Conservation (phyloP, 2,797 vertebrate genomes). For the Smutsia gigantea region DNA sequence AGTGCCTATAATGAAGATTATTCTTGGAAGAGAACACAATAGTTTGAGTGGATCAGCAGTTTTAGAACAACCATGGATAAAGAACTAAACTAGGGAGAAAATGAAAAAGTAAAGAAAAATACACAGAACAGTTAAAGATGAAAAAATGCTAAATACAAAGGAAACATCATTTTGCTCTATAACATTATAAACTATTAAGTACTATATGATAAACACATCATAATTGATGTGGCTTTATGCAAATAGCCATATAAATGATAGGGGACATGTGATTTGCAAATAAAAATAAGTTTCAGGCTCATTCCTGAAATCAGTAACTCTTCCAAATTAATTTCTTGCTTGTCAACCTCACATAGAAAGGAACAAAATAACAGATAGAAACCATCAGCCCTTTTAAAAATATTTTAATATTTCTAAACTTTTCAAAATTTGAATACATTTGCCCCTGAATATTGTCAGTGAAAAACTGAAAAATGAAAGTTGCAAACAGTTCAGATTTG, state of each 20-base stretch:
- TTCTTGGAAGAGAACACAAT: constrained; percentile 63
- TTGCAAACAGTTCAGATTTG: neutral
- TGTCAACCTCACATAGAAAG: neutral
- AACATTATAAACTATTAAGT: neutral
- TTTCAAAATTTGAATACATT: constrained; percentile 29
- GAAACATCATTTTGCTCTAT: constrained; percentile 18
- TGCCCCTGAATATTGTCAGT: neutral
- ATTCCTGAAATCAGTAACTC: neutral
- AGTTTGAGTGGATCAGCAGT: constrained; percentile 65
- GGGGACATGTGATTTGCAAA: neutral
- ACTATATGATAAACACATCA: neutral
- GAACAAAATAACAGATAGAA: neutral
- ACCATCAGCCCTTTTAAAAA: neutral
- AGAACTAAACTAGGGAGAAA: constrained; percentile 20
- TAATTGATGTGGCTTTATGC: neutral
- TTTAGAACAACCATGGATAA: constrained; percentile 52
- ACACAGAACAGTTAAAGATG: constrained; percentile 25
- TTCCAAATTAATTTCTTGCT: neutral
- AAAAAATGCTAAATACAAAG: neutral
- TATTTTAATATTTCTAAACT: neutral
- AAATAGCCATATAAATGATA: neutral
- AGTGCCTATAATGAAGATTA: constrained; percentile 51
- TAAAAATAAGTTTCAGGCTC: neutral
- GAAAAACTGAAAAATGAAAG: constrained; percentile 15
- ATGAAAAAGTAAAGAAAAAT: constrained; percentile 45